These are phyloP conservation scores for Aotus griseimembra DNA, from an alignment of 2,797 vertebrate species.

Conservation along the genomic window DNA sequence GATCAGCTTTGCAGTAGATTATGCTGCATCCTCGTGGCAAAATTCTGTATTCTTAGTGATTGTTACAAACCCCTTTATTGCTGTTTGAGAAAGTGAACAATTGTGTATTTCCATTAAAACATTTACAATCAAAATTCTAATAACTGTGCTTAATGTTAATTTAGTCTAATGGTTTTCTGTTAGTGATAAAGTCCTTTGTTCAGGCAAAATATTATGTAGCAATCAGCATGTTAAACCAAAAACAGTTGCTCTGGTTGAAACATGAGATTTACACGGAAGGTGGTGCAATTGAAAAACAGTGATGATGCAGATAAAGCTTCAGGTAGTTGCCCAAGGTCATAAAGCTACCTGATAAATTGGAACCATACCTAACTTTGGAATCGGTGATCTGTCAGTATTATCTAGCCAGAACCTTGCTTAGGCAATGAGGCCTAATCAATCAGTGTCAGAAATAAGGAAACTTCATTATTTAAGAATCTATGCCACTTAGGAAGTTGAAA, in stretches of 20 bases:
- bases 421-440: background rate
- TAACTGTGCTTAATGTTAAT: conserved; percentile 43
- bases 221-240: background rate
- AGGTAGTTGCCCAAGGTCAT: background rate
- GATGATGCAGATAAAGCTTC: background rate
- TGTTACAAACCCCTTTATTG: conserved; percentile 74
- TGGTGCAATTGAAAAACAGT: background rate
- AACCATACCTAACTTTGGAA: background rate
- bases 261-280: background rate
- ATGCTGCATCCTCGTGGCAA: conserved; percentile 28
- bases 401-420: background rate
- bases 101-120: conserved; percentile 87
- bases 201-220: background rate
- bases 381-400: background rate
- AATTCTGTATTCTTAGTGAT: conserved; percentile 67
- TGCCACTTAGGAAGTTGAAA: background rate
- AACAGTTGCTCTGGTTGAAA: background rate
- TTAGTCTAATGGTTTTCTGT: conserved; percentile 12
- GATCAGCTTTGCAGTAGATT: conserved; percentile 44
- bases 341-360: background rate
- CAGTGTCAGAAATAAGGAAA: background rate
- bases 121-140: conserved; percentile 80
- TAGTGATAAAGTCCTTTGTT: conserved; percentile 30
- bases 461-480: background rate
- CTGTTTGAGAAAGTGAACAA: conserved; percentile 79